A percentile compares a stretch with the other conserved stretches of the same genome.
These are phyloP conservation scores for Orientallactaga bullata DNA, from an alignment of 2,113 vertebrate genomes.

Conservation along the genomic window DNA sequence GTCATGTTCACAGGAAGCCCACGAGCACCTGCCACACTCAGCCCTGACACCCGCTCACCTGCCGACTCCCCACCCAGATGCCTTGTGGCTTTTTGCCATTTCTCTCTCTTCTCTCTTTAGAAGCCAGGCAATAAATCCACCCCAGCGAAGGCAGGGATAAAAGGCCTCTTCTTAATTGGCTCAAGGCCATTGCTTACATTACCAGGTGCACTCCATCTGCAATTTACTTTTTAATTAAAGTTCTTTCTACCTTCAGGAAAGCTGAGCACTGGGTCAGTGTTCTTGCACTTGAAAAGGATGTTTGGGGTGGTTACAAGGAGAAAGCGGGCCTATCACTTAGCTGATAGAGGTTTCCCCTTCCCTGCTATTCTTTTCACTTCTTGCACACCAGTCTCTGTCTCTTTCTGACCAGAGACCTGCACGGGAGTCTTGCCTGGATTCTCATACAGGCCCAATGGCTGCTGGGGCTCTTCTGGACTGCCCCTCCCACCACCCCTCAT, in stretches of 20 bases:
- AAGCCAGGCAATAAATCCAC: constrained; percentile 66
- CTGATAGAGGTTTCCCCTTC: background rate
- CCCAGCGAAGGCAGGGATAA: constrained; percentile 1
- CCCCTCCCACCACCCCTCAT: background rate
- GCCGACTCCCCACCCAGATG: background rate
- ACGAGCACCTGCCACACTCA: background rate
- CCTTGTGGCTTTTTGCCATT: constrained; percentile 22
- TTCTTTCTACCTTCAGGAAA: constrained; percentile 32
- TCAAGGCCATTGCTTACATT: constrained; percentile 69
- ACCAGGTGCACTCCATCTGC: constrained; percentile 67
- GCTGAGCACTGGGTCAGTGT: background rate
- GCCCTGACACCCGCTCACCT: background rate
- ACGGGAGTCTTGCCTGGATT: background rate
- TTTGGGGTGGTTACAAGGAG: background rate
- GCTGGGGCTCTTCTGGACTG: background rate
- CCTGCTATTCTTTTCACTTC: background rate
- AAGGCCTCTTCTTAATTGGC: constrained; percentile 75
- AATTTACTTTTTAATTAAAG: constrained; percentile 74
- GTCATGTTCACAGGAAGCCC: background rate
- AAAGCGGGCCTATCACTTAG: background rate
- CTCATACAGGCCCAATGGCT: background rate
- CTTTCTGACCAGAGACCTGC: background rate
- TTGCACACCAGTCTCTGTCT: background rate
- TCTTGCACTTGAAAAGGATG: constrained; percentile 9
- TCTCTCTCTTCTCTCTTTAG: constrained; percentile 62